Evolutionary conservation across 2,888 invertebrate species (phyloP).

Genomic region (Caenorhabditis zanzibari): DNA sequence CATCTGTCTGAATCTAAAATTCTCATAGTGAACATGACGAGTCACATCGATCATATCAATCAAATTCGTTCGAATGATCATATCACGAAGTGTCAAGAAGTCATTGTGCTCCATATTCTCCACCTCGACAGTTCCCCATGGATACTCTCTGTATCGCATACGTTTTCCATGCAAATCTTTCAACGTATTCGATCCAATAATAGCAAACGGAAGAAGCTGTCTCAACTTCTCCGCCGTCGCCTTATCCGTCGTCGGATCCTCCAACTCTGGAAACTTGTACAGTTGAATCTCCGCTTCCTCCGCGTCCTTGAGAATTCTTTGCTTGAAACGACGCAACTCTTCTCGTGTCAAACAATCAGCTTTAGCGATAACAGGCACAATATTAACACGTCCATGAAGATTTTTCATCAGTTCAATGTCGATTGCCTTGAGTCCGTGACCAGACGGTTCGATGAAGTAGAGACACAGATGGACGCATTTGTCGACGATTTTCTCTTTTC

Average conservation of each 20-base stretch:
- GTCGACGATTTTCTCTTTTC: conserved; percentile 90
- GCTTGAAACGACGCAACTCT: conserved; percentile 96
- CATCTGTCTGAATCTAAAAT: conserved; percentile 89
- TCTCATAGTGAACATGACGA: conserved; percentile 99
- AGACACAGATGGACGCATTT: conserved; percentile 97
- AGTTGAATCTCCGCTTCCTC: conserved; percentile 97
- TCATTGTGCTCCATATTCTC: conserved; percentile 99
- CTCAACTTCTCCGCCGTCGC: conserved; percentile 68
- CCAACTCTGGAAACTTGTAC: conserved; percentile 97
- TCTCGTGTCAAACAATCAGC: conserved; percentile 99
- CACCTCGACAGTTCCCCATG: conserved; percentile 98
- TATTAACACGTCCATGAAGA: conserved; percentile 98
- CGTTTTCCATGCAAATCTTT: conserved; percentile 91
- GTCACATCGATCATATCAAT: conserved; percentile 86
- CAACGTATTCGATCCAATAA: conserved; percentile 97
- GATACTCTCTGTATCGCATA: conserved; percentile 93
- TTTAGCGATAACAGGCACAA: conserved; percentile 98
- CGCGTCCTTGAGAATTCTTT: conserved; percentile 93
- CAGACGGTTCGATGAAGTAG: conserved; percentile 98
- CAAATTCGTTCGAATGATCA: conserved; percentile 87
- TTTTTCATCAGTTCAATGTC: conserved; percentile 99
- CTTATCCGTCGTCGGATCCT: conserved; percentile 86
- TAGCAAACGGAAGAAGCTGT: conserved; percentile 96
- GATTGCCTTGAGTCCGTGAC: conserved; percentile 93
- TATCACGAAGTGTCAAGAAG: conserved; percentile 96